Evolutionary conservation across 1,140 invertebrate genomes (phyloP), one percentile per base, ranked within the genome.

Genomic region (Eciton burchellii): DNA sequence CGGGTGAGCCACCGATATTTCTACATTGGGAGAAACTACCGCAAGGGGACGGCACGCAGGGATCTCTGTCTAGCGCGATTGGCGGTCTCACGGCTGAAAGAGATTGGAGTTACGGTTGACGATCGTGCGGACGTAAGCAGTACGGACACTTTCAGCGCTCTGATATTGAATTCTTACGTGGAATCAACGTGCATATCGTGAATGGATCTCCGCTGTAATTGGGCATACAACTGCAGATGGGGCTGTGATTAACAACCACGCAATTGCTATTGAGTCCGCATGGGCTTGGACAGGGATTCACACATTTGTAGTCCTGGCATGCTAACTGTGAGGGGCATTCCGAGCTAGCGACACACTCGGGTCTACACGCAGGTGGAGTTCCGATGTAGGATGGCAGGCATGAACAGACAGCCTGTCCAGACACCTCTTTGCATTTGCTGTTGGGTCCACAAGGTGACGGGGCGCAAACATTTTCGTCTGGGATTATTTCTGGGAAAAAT

Each of bases 361-460:
- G 94, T 89, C 94, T 90, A 89, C 95, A 95, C 47, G 90, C 89
- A 35, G 95, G 95, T 81, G 95, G 95, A 77, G 87, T 92, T 24
- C 95, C 95, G 29, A 95, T 90, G 79, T 94, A 95, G 73, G 93
- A 94, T 11, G 94, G 93, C n/a, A 94, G 90, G 84, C 96, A 96
- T 43, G 94, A 94, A 84, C 96, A 96, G 8, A 94, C 94, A 6
- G 94, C 93, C 87, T 94, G 94, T 26, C 91, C 93, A 70, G 93
- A 94, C 1, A 94, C 83, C 41, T 94, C 94, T 70, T 94, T 92
- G 84, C 96, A 97, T 86, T 95, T 93, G 81, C 95, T 95, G 89
- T 97, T 97, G 47, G 95, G 95, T 65, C 97, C 97, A 92, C 97
- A 97, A 4, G 96, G 96, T 14, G 96, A 96, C 66, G 96, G 96